Conservation (phyloP, 1,140 invertebrate genomes). For the Philotrypesis tridentata region DNA sequence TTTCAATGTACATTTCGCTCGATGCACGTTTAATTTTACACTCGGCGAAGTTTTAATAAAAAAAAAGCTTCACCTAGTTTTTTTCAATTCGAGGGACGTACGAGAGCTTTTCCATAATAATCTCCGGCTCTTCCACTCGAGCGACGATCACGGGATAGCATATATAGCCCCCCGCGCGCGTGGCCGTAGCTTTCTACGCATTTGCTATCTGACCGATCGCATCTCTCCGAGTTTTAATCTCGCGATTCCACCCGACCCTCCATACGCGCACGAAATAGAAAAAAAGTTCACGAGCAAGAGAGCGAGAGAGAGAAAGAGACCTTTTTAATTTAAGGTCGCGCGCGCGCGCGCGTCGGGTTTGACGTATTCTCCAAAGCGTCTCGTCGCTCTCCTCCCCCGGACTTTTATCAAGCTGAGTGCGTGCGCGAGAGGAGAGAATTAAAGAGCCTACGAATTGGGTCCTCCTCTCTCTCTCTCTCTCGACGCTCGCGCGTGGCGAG, state of each 20-base stretch:
- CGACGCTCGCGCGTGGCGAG: neutral
- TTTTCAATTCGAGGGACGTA: neutral
- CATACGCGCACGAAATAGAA: neutral
- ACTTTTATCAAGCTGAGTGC: conserved; percentile 10
- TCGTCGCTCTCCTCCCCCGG: neutral
- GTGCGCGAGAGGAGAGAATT: conserved; percentile 30
- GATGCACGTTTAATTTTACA: neutral
- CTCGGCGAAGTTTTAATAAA: neutral
- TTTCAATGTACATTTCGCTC: neutral
- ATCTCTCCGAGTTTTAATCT: conserved; percentile 28
- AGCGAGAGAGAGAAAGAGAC: neutral
- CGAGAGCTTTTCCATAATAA: neutral
- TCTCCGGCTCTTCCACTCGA: neutral
- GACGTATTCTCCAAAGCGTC: neutral
- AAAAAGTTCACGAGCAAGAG: neutral
- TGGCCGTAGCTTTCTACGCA: neutral
- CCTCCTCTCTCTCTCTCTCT: too few relatives aligned
- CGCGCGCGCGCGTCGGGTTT: too few relatives aligned
- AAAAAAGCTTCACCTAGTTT: neutral
- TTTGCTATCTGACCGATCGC: conserved; percentile 20
- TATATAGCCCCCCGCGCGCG: neutral
- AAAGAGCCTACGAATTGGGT: conserved; percentile 16
- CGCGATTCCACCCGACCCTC: neutral
- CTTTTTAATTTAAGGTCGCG: conserved; percentile 37
- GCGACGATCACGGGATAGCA: neutral